Evolutionary conservation across 2,113 vertebrate species (phyloP), one percentile per base, ranked within the genome.

Genomic region (Upupa epops): DNA sequence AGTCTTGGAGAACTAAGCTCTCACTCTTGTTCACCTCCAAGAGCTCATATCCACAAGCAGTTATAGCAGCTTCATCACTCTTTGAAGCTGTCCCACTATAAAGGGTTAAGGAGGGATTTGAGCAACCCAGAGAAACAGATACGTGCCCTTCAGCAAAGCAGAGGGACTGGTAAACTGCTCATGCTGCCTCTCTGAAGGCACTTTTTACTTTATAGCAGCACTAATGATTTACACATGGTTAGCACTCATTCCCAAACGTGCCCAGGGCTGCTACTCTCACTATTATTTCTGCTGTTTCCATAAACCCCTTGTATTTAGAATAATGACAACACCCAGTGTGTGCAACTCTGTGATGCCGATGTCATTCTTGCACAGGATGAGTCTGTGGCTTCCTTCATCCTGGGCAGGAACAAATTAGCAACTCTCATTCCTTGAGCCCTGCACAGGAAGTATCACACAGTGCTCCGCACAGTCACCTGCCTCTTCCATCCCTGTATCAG

Each of bases 21-120:
- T 21, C 3, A 2, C 40, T 72, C 61, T 37, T 45, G 20, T 26
- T 77, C 45, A 68, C 8, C 20, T 51, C 10, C 58, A 36, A 2
- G 0, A 1, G 64, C 65, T 78, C 7, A 6, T 6, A 61, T 1
- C 45, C 16, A 65, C 17, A 17, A n/a, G 11, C 40, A 0, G 0
- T 26, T 26, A 42, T 20, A 68, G 49, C 32, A 60, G 32, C 55
- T 66, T 69, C 42, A 42, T 32, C 37, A 8, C 17, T 26, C 25
- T 37, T 59, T 42, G 12, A 86, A 21, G 18, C 25, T 5, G 6
- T 3, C 15, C 5, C 8, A 65, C 61, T 64, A 14, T 9, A 79
- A 60, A 64, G 29, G 9, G n/a, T 64, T 69, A 79, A 69, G 40
- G 21, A 52, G 16, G n/a, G 24, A 52, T 55, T 51, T 4, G 1